These are phyloP conservation scores for Microchirus variegatus DNA, from an alignment of 2,797 vertebrate genomes.

Conservation along the genomic window DNA sequence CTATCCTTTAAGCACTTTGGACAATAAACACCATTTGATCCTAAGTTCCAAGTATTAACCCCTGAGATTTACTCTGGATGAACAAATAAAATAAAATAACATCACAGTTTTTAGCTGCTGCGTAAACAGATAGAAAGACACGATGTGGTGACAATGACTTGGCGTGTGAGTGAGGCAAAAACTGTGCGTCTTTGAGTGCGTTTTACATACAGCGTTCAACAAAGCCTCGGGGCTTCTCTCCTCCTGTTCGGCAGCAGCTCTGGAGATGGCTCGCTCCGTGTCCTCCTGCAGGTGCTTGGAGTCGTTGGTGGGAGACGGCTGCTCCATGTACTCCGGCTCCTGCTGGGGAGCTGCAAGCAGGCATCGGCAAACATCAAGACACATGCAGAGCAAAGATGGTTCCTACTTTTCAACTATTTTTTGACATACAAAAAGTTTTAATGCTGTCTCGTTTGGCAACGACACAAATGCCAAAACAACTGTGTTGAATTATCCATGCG, in stretches of 20 bases:
- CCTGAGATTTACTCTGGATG: not conserved
- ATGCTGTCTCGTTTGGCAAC: no score
- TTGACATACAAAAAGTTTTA: not conserved
- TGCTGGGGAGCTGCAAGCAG: slow-evolving; percentile 81
- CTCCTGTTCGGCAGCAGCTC: slow-evolving; percentile 88
- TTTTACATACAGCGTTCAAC: slow-evolving; percentile 88
- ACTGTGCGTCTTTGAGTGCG: slow-evolving; percentile 14
- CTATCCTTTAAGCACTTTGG: not conserved
- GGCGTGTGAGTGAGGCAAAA: slow-evolving; percentile 9
- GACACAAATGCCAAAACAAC: no score
- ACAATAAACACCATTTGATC: not conserved
- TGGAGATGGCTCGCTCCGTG: slow-evolving; percentile 90
- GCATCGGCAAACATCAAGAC: not conserved
- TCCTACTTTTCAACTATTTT: not conserved
- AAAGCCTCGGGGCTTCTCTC: slow-evolving; percentile 90
- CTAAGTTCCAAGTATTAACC: no score
- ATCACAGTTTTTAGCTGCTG: not conserved
- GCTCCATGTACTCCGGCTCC: slow-evolving; percentile 96
- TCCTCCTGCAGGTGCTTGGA: slow-evolving; percentile 93
- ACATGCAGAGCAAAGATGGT: not conserved
- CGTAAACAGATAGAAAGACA: not conserved
- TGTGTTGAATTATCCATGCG: no score
- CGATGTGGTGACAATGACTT: not conserved
- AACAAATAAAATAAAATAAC: not conserved
- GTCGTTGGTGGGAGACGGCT: slow-evolving; percentile 89